Conservation (phyloP, 2,797 vertebrate species). For the Nothura maculosa region DNA sequence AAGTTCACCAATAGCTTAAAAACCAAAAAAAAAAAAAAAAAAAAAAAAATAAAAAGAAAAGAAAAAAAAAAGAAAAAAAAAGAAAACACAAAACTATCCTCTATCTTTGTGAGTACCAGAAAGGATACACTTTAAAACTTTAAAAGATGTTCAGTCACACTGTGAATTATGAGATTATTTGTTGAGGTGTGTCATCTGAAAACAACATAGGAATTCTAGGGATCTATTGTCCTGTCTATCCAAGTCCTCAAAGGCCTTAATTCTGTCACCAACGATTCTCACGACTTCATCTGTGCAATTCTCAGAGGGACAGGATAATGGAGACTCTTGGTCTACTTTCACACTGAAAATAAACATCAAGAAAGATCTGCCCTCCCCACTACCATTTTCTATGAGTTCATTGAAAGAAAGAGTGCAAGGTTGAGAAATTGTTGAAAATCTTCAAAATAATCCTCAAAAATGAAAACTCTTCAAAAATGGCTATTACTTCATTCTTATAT, state of each 20-base stretch:
- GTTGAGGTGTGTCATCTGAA: not conserved
- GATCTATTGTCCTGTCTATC: not conserved
- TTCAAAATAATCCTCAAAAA: not conserved
- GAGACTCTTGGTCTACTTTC: not conserved
- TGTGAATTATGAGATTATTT: not conserved
- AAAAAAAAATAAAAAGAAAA: no score
- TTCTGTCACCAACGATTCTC: conserved; percentile 18
- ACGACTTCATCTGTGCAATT: not conserved
- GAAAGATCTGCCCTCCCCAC: not conserved
- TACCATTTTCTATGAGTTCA: not conserved
- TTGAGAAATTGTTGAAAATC: not conserved
- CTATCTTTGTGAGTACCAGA: not conserved
- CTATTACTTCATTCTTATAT: not conserved
- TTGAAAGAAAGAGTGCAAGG: not conserved
- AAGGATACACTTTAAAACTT: not conserved
- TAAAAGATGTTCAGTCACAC: not conserved
- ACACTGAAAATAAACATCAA: not conserved
- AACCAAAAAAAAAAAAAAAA: not conserved
- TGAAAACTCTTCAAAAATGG: not conserved
- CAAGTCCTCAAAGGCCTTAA: not conserved
- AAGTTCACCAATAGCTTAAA: not conserved
- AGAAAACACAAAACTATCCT: not conserved
- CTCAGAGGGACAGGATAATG: not conserved
- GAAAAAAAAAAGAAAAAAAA: not conserved
- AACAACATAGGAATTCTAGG: not conserved